Evolutionary conservation across 1,140 invertebrate genomes (phyloP).

Genomic region (Trichonephila clavipes): DNA sequence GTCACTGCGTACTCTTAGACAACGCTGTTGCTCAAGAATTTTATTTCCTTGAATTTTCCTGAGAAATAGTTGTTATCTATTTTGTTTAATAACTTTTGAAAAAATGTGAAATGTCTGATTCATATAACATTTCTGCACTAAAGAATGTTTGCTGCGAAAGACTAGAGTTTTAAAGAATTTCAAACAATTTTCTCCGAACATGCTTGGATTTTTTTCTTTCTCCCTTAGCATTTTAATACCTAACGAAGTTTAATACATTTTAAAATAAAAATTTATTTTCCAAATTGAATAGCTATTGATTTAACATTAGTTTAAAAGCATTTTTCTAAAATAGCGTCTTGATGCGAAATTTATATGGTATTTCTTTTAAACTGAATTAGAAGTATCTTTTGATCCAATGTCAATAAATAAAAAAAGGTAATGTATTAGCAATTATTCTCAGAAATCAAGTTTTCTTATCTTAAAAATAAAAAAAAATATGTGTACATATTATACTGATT

Average conservation of each 20-base stretch:
- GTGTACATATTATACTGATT: too few species aligned
- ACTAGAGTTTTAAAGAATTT: constrained; percentile 14
- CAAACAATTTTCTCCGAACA: background rate
- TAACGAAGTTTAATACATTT: background rate
- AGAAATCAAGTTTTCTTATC: too few species aligned
- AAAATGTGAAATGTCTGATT: background rate
- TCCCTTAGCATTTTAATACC: constrained; percentile 17
- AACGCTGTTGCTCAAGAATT: constrained; percentile 32
- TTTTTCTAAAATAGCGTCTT: background rate
- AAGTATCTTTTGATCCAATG: too few species aligned
- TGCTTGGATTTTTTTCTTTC: background rate
- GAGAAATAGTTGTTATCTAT: background rate
- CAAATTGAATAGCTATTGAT: background rate
- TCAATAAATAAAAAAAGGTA: too few species aligned
- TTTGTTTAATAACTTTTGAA: constrained; percentile 5
- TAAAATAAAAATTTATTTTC: background rate
- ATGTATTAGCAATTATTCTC: too few species aligned
- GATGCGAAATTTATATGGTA: too few species aligned
- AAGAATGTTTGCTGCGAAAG: background rate
- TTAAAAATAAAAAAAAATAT: too few species aligned
- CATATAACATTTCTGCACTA: background rate
- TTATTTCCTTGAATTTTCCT: background rate
- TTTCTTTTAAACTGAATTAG: too few species aligned
- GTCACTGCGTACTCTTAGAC: background rate
- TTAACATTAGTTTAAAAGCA: background rate